Percentiles rank a stretch among this genome's conserved stretches.
Conservation (phyloP, 2,113 vertebrate species). For the Anoura caudifer region DNA sequence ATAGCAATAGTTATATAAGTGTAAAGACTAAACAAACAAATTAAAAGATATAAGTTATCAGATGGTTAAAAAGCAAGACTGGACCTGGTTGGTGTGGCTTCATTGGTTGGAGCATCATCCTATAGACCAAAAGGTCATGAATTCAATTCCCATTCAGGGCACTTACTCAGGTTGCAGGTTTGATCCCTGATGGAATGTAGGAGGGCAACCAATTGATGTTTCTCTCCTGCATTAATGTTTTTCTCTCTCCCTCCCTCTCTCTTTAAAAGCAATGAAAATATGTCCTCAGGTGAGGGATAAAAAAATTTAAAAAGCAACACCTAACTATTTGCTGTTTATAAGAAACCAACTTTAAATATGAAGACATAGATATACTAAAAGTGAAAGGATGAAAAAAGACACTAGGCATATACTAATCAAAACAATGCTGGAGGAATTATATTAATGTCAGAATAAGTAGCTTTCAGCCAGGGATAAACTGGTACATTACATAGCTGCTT, state of each 20-base stretch:
- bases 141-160: too few relatives aligned
- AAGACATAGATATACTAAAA: not conserved
- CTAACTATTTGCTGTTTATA: not conserved
- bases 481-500: not conserved
- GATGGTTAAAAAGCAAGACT: not conserved
- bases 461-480: not conserved
- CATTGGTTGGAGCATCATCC: too few relatives aligned
- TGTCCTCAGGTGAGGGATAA: too few relatives aligned
- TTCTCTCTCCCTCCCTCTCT: too few relatives aligned
- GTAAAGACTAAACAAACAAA: not conserved
- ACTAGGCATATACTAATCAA: not conserved
- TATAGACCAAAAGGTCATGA: too few relatives aligned
- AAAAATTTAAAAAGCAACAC: not conserved
- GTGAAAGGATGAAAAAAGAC: not conserved
- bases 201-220: too few relatives aligned
- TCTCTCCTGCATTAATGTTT: too few relatives aligned
- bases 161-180: too few relatives aligned
- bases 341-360: not conserved
- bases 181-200: not conserved
- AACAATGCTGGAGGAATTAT: not conserved
- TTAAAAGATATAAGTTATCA: not conserved
- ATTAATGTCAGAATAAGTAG: not conserved
- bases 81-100: too few relatives aligned
- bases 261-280: too few relatives aligned
- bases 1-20: not conserved